Base-by-base conservation (phyloP, 2,888 invertebrate genomes). In the Melitaea athalia region DNA sequence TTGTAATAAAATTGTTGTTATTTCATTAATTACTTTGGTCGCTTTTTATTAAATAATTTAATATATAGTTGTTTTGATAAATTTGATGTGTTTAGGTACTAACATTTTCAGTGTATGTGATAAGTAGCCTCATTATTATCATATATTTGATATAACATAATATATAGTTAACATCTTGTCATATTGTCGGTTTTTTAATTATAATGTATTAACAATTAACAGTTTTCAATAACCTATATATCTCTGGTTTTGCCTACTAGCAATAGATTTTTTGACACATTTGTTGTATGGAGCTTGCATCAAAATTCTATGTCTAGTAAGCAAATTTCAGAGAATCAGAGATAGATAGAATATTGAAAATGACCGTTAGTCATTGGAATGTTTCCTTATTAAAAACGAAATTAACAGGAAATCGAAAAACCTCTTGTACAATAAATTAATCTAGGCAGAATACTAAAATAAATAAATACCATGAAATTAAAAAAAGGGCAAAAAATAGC, bases 321-420 rank as follows among this genome's bases (percentile, higher is more conserved):
- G 12, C 31, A 3, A 31, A 31, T 17, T 14, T n/a, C n/a, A n/a
- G n/a, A n/a, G n/a, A n/a, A n/a, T n/a, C 45, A 47, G 11, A 14
- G 5, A 47, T 53, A 14, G 5, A 47, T 53, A 31, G 11, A 53
- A 17, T 53, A 31, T 31, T 3, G 0, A 31, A 53, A 60, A 33
- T n/a, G 3, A 53, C 42, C 24, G 24, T 24, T 24, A 38, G 8
- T 42, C 42, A 63, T 45, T 55, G 57, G 50, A 17, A 53, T 66
- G 53, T 57, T 15, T 63, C 42, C 63, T 63, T 49, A 24, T 66
- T 38, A 33, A 17, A 55, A 31, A 38, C 5, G 4, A 38, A 38
- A 53, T 50, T 53, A 53, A 52, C 45, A 55, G 66, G 60, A 61
- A 53, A 66, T 61, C 53, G 61, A 61, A 66, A 61, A 61, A 45